Conservation (phyloP, 2,888 invertebrate genomes). For the Vanessa cardui region DNA sequence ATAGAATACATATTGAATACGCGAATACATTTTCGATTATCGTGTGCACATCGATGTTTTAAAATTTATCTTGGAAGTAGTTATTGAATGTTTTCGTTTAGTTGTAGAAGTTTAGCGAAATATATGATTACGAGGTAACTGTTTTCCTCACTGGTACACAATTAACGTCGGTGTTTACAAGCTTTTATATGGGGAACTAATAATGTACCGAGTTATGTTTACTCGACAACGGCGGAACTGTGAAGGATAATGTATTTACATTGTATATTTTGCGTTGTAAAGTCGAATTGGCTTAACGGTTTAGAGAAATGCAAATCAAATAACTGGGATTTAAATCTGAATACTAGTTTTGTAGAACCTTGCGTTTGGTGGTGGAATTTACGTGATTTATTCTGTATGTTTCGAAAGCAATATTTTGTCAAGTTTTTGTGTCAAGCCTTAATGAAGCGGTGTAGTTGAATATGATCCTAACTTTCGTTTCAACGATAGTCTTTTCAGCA, state of each 20-base stretch:
- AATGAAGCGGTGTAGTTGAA: no score
- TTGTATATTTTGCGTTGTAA: not conserved
- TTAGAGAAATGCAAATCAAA: no score
- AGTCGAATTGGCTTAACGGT: not conserved
- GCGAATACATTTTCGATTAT: conserved; percentile 3
- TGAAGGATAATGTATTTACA: not conserved
- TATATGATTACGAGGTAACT: not conserved
- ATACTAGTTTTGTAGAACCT: no score
- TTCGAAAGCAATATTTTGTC: no score
- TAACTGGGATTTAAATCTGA: no score
- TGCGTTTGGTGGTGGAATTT: no score
- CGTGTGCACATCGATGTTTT: not conserved
- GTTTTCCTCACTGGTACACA: not conserved
- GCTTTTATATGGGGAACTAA: not conserved
- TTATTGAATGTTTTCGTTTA: conserved; percentile 3
- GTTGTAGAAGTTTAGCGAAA: conserved; percentile 1
- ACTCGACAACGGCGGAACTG: not conserved
- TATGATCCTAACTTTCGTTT: no score
- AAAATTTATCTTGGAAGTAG: conserved; percentile 8
- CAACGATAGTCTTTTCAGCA: no score
- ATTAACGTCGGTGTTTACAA: not conserved
- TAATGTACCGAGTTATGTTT: not conserved
- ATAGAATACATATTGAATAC: not conserved
- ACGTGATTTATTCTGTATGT: no score
- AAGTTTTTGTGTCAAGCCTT: no score